These are phyloP conservation scores for Pinna nobilis DNA, from an alignment of 1,140 invertebrate genomes.

Conservation along the genomic window DNA sequence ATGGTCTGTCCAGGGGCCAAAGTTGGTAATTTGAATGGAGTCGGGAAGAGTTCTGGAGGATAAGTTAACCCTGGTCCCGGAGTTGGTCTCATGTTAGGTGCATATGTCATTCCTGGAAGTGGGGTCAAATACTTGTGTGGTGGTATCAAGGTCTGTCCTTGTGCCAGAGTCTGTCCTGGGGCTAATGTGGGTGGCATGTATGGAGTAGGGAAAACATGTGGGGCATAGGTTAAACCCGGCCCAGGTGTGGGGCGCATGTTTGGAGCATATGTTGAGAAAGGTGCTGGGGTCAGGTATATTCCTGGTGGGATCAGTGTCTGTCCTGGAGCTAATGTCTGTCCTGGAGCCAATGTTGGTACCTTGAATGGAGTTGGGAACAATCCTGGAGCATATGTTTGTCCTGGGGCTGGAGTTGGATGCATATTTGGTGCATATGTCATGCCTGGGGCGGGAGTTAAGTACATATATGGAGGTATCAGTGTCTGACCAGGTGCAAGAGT, in stretches of 20 bases:
- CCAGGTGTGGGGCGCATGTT: conserved; percentile 22
- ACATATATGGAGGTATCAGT: conserved; percentile 22
- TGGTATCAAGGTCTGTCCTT: conserved; percentile 24
- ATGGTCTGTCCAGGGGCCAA: conserved; percentile 37
- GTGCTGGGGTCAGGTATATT: conserved; percentile 22
- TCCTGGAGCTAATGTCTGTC: conserved; percentile 35
- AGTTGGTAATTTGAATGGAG: conserved; percentile 44
- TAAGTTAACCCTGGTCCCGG: conserved; percentile 44
- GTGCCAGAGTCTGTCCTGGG: conserved; percentile 36
- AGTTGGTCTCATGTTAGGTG: conserved; percentile 33
- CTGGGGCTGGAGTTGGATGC: conserved; percentile 45
- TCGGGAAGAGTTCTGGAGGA: conserved; percentile 39
- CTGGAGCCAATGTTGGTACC: conserved; percentile 32
- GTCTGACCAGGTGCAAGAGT: conserved; percentile 31
- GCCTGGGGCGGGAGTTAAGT: conserved; percentile 38
- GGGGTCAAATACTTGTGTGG: conserved; percentile 44
- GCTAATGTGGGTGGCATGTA: conserved; percentile 33
- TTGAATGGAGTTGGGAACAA: conserved; percentile 40
- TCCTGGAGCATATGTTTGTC: conserved; percentile 44
- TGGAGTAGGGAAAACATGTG: conserved; percentile 23
- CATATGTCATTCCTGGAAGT: conserved; percentile 33
- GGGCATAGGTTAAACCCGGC: conserved; percentile 42
- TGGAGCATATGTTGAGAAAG: conserved; percentile 21
- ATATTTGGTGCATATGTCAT: conserved; percentile 39
- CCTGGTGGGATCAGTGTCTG: conserved; percentile 43